A percentile compares a stretch with the other conserved stretches of the same genome.
Conservation (phyloP, 2,113 vertebrate species). For the Xenopus laevis region DNA sequence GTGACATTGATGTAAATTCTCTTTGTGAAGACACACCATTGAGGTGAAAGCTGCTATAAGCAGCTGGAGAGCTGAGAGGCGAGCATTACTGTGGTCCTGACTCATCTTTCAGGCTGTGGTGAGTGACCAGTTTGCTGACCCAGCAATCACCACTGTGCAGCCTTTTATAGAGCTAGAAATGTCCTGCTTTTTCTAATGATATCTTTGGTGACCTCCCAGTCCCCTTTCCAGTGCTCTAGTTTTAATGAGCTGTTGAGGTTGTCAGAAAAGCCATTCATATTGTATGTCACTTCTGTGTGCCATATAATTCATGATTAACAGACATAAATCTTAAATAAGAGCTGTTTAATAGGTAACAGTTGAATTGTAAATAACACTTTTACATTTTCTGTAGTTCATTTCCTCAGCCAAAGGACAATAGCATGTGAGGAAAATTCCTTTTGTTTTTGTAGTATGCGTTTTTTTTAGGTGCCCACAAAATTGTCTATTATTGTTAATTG, state of each 20-base stretch:
- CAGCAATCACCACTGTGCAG: conserved; percentile 22
- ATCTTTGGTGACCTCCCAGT: conserved; percentile 29
- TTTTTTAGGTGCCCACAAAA: too few species aligned
- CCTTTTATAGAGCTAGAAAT: conserved; percentile 38
- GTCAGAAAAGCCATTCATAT: conserved; percentile 22
- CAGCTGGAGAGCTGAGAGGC: too few species aligned
- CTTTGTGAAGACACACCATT: background rate
- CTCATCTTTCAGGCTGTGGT: conserved; percentile 21
- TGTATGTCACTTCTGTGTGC: background rate
- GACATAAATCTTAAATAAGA: too few species aligned
- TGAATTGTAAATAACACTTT: too few species aligned
- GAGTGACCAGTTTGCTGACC: conserved; percentile 28
- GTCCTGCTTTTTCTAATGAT: conserved; percentile 32
- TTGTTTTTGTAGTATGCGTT: too few species aligned
- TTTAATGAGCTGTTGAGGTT: conserved; percentile 18
- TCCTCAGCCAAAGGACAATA: too few species aligned
- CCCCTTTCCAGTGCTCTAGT: conserved; percentile 20
- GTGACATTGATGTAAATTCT: background rate
- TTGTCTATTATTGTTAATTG: too few species aligned
- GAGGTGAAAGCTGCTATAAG: background rate
- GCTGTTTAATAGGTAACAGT: too few species aligned
- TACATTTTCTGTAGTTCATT: too few species aligned
- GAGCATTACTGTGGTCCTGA: conserved; percentile 6
- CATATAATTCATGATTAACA: too few species aligned
- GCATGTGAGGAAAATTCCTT: too few species aligned